Base-by-base conservation (phyloP, 2,888 invertebrate species). In the Erynnis tages region DNA sequence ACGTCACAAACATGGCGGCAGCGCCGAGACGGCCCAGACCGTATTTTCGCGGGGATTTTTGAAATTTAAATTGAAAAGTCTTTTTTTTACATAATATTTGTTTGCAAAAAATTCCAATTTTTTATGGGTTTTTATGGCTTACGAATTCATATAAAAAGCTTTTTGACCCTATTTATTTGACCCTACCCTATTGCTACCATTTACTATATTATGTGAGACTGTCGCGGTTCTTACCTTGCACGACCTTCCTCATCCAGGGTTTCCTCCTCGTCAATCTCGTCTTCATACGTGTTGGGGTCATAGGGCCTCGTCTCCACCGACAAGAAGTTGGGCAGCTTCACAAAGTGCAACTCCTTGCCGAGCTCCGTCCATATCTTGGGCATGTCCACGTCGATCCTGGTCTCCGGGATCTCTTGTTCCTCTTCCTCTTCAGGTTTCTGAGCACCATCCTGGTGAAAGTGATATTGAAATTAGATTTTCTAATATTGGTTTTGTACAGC, bases 201-300 rank as follows among this genome's bases (percentile, higher is more conserved):
- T n/a, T n/a, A n/a, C n/a, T n/a, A n/a, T 21, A 14, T 13, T 2
- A 14, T 14, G 5, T 11, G 2, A n/a, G n/a, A n/a, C n/a, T n/a
- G n/a, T n/a, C n/a, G n/a, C n/a, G n/a, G n/a, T 2, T 1, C 65
- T 68, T 61, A 93, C 92, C 96, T 92, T 4, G 97, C 96, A 54
- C 98, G 91, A 69, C 99, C 99, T 89, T 99, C 99, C 71, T 99
- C 99, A 73, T 99, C 99, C 63, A 98, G 86, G 0, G 97, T 97
- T 78, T 98, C 98, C 77, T 99, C 98, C 66, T 99, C 99, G 73
- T 99, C 99, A 61, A 98, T 97, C 89, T 99, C 99, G 83, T 99
- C 98, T 77, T 99, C 99, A 76, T 99, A 99, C 0, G 97, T 96
- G 56, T 93, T 94, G 0, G 94, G 93, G 74, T 99, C 98, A 73